Evolutionary conservation across 1,140 invertebrate species (phyloP).

Genomic region (Drusus annulatus): DNA sequence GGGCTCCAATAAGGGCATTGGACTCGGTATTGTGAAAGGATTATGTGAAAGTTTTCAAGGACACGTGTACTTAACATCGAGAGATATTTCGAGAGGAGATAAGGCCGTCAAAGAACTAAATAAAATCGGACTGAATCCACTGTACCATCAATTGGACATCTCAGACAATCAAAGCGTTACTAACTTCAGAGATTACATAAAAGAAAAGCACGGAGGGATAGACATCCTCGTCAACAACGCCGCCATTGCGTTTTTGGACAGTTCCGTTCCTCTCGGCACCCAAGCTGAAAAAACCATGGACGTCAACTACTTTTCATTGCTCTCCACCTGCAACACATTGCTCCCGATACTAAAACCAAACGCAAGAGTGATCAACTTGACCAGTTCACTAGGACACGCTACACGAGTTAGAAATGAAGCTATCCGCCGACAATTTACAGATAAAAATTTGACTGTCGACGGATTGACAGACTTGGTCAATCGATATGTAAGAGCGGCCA

Average conservation of each 20-base stretch:
- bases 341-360: conserved; percentile 79
- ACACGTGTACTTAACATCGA: conserved; percentile 76
- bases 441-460: too few relatives aligned
- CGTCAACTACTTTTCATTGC: conserved; percentile 79
- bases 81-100: too few relatives aligned
- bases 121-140: conserved; percentile 70
- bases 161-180: conserved; percentile 73
- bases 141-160: conserved; percentile 81
- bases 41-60: conserved; percentile 76
- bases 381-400: conserved; percentile 70
- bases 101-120: conserved; percentile 73
- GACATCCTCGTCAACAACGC: conserved; percentile 71
- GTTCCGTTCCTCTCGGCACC: conserved; percentile 75
- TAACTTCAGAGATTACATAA: conserved; percentile 74
- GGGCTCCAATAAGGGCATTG: conserved; percentile 78
- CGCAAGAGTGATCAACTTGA: conserved; percentile 82
- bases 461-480: too few relatives aligned
- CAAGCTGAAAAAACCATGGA: conserved; percentile 81
- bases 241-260: conserved; percentile 41
- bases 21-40: conserved; percentile 55
- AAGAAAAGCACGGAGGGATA: conserved; percentile 74
- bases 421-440: too few relatives aligned
- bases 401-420: too few relatives aligned
- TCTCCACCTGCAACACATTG: conserved; percentile 76
- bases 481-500: too few relatives aligned